Base-by-base conservation (phyloP, 2,888 invertebrate species). In the Erebia aethiops region DNA sequence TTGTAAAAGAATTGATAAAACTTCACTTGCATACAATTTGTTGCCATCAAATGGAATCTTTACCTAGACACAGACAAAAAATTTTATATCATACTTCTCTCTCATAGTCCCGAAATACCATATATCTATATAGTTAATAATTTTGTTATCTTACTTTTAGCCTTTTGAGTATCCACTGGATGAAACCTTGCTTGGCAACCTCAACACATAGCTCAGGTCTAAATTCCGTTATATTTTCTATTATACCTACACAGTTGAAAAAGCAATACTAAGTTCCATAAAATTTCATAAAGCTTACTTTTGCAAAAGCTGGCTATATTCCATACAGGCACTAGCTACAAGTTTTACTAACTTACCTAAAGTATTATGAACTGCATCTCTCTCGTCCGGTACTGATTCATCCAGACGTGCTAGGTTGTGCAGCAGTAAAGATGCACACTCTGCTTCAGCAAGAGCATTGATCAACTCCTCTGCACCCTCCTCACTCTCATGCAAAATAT, bases 181-280 rank as follows among this genome's bases (percentile, higher is more conserved):
- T 87, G 62, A 99, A 94, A 8, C 98, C 98, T 91, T 98, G 98
- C 83, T 98, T 97, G 1, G 97, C 97, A 14, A 98, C 97, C 84
- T 98, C 98, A 18, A 94, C 87, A 80, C 97, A 97, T 71, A 98
- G 94, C 77, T 98, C 97, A 13, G 97, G 96, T 75, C 96, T 95
- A 79, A 98, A 96, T 88, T 99, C 99, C 46, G 98, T 96, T 66
- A 99, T 94, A 87, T 99, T 99, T 93, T 99, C 99, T 80, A 99
- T 95, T 79, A 98, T 97, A 66, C 97, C 97, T 96, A 81, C 73
- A 71, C 84, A 60, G 18, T 16, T 14, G 14, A 26, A 35, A 58
- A 58, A 54, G 16, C 16, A 10, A 2, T 18, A 54, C 10, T 58
- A 35, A 58, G 2, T 57, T 57, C 14, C 14, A 57, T 35, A 35